A percentile compares a stretch with the other conserved stretches of the same genome.
phyloP scores from a whole-genome alignment of 2,797 vertebrate species.

The Arnoldichthys spilopterus region DNA sequence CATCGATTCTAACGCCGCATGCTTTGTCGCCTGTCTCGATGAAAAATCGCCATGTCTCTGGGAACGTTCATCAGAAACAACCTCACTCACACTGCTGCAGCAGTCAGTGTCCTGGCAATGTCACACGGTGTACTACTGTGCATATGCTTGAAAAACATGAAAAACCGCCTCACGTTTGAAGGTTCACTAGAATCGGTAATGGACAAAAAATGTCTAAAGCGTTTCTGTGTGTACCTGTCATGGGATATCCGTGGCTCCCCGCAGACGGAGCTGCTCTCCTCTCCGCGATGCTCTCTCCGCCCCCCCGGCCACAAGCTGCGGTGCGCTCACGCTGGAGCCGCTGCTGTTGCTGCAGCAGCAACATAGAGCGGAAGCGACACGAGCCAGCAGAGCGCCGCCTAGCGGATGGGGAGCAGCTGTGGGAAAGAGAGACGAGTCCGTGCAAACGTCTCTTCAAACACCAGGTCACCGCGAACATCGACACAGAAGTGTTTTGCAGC shows the following conservation, averaged over 20 bases:
- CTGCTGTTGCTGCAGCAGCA: background rate
- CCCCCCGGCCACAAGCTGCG: conserved; percentile 27
- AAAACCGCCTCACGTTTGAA: no score
- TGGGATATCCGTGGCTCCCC: background rate
- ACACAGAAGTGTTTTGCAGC: no score
- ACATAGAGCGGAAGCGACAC: background rate
- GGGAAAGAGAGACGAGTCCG: no score
- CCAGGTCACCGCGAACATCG: no score
- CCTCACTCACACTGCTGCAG: background rate
- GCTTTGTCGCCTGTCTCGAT: background rate
- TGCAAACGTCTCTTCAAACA: no score
- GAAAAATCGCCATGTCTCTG: background rate
- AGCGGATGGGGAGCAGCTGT: background rate
- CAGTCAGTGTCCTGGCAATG: background rate
- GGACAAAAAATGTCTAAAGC: conserved; percentile 31
- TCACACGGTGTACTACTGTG: background rate
- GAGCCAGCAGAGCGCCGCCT: background rate
- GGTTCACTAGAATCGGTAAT: no score
- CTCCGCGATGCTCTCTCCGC: conserved; percentile 22
- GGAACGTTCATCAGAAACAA: background rate
- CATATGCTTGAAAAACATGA: background rate
- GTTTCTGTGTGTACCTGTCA: conserved; percentile 48
- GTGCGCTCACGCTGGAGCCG: background rate
- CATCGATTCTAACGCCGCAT: background rate
- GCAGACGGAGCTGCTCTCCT: conserved; percentile 18